A percentile compares a stretch with the other conserved stretches of the same genome.
Conservation (phyloP, 2,888 invertebrate species). For the Tyria jacobaeae region DNA sequence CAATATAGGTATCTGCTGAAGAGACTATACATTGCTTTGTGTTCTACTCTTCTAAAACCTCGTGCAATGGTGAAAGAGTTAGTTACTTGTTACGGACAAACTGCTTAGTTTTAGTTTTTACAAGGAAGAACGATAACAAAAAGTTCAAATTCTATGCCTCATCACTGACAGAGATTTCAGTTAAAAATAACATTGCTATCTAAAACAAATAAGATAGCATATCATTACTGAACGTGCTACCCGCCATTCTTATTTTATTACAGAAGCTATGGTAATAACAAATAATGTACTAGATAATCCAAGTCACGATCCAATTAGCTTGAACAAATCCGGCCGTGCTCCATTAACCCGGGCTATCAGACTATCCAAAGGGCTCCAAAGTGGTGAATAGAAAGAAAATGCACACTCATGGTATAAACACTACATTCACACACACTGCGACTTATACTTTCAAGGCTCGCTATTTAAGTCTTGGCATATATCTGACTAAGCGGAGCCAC, state of each 20-base stretch:
- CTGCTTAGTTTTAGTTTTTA: no score
- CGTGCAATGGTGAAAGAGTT: no score
- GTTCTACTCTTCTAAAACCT: no score
- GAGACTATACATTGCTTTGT: no score
- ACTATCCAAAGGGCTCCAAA: conserved; percentile 25
- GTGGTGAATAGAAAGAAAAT: conserved; percentile 27
- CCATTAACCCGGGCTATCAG: conserved; percentile 34
- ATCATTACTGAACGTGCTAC: background rate
- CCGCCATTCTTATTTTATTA: background rate
- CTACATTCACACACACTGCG: conserved; percentile 11
- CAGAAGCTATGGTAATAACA: background rate
- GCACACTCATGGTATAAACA: conserved; percentile 31
- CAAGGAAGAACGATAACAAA: no score
- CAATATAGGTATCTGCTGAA: no score
- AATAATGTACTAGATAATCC: conserved; percentile 15
- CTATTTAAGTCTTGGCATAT: conserved; percentile 5
- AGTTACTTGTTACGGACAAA: no score
- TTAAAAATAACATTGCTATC: background rate
- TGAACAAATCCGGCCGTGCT: conserved; percentile 20
- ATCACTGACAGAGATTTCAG: no score
- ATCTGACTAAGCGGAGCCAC: background rate
- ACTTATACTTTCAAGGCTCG: conserved; percentile 8
- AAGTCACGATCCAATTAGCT: conserved; percentile 38
- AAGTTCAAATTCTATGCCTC: background rate
- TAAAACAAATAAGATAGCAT: background rate